These are phyloP conservation scores for Ornithoptera priamus DNA, from an alignment of 2,888 invertebrate species.

Conservation along the genomic window DNA sequence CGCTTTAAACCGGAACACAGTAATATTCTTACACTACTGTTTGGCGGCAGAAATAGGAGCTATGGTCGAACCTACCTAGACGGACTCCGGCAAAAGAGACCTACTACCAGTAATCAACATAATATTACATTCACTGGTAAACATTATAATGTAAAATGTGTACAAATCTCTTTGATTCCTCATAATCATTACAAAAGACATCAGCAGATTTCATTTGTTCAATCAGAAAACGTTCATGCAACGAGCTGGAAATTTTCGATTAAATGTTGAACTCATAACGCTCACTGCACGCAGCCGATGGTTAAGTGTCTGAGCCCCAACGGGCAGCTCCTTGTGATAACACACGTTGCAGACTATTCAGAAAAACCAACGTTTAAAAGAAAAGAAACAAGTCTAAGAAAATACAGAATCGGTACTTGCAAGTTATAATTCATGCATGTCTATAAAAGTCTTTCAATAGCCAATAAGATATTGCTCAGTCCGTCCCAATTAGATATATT, in stretches of 20 bases:
- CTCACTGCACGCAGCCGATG: constrained; percentile 16
- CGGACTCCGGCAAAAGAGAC: too few relatives aligned
- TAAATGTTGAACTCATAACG: constrained; percentile 17
- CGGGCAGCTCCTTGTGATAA: constrained; percentile 19
- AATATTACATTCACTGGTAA: too few relatives aligned
- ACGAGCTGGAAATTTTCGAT: constrained; percentile 24
- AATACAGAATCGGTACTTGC: not conserved
- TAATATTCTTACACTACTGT: too few relatives aligned
- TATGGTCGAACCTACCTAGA: too few relatives aligned
- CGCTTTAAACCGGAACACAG: too few relatives aligned
- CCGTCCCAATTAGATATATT: too few relatives aligned
- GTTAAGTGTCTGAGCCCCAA: constrained; percentile 16
- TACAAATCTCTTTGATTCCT: not conserved
- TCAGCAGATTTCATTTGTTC: constrained; percentile 15
- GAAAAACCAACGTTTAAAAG: not conserved
- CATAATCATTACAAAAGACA: constrained; percentile 6
- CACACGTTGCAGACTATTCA: constrained; percentile 17
- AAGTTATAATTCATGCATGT: not conserved
- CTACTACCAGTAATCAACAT: too few relatives aligned
- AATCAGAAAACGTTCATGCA: constrained; percentile 19
- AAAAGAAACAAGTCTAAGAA: not conserved
- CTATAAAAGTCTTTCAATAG: too few relatives aligned
- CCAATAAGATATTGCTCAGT: too few relatives aligned
- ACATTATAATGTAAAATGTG: too few relatives aligned
- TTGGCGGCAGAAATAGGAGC: too few relatives aligned